Percentiles rank a stretch among this genome's conserved stretches.
Evolutionary conservation across 2,888 invertebrate genomes (phyloP).

Genomic region (Germaria angustata): DNA sequence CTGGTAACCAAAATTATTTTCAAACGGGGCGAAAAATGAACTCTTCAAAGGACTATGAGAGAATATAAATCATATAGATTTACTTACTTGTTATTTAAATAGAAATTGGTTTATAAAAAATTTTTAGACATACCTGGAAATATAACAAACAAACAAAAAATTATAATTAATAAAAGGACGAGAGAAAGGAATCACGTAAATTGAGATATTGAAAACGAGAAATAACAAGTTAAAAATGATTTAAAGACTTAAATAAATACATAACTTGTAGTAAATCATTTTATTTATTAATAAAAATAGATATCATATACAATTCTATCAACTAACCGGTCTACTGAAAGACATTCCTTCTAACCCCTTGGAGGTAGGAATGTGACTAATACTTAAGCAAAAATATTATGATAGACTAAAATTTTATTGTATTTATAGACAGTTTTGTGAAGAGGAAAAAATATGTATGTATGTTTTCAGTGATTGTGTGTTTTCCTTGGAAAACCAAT

Average conservation of each 20-base stretch:
- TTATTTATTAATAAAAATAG: neutral
- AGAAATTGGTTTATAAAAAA: conserved; percentile 8
- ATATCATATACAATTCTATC: neutral
- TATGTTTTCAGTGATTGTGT: neutral
- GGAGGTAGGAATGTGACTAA: neutral
- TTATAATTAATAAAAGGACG: conserved; percentile 27
- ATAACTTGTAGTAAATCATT: neutral
- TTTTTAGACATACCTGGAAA: conserved; percentile 49
- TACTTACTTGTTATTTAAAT: conserved; percentile 61
- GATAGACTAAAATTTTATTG: no score
- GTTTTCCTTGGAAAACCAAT: conserved; percentile 53
- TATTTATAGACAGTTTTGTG: conserved; percentile 33
- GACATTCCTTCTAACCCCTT: neutral
- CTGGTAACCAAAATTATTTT: neutral
- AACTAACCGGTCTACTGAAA: neutral
- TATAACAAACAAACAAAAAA: neutral
- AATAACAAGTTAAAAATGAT: neutral
- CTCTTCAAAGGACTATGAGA: neutral
- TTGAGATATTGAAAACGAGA: neutral
- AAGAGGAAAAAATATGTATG: neutral
- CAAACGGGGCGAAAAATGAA: neutral
- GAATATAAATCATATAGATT: conserved; percentile 4
- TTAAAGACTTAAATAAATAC: neutral
- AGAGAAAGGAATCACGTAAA: neutral
- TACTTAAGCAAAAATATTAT: conserved; percentile 3